Base-by-base conservation (phyloP, 2,797 vertebrate genomes). In the Cacajao melanocephalus region DNA sequence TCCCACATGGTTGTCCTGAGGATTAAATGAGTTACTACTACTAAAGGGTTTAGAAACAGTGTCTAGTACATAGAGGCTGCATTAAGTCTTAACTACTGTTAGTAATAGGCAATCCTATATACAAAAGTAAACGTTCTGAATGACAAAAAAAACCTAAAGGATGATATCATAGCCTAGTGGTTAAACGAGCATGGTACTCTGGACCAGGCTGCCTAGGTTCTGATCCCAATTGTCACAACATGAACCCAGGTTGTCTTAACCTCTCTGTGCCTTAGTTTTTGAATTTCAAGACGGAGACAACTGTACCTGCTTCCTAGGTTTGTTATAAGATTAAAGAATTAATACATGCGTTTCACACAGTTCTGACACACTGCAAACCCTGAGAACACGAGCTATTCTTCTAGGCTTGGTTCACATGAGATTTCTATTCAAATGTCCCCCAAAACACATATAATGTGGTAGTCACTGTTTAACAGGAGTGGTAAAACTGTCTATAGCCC, bases 281-380 rank as follows among this genome's bases (percentile, higher is more conserved):
- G 64, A 76, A 89, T 85, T 44, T 96, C 39, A 58, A 78, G 88
- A 92, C 82, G 13, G 44, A 76, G 7, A 80, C 33, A 95, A 93
- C 15, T 93, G 6, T 39, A 84, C 4, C 81, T 89, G 81, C 7
- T 73, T 95, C 80, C 22, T 64, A 46, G 26, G 64, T 14, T 70
- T 85, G 44, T n/a, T 90, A 0, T 50, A 82, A 85, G 24, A 85
- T 64, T 75, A 93, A 80, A 73, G 81, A 73, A 44, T 44, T 44
- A 44, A 94, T 28, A 55, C 1, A 92, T 88, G 58, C 83, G 26
- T 70, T 85, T 96, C 24, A 39, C 88, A 89, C 11, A 76, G 41
- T 48, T 88, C 41, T 55, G 64, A 92, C 44, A 91, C 33, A 58
- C 0, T 57, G 14, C 36, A 88, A 93, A 88, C 36, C 70, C 41